A percentile compares a stretch with the other conserved stretches of the same genome.
These are phyloP conservation scores for Ptychodera flava DNA, from an alignment of 35 echinoderm and acorn worm species.

Conservation along the genomic window DNA sequence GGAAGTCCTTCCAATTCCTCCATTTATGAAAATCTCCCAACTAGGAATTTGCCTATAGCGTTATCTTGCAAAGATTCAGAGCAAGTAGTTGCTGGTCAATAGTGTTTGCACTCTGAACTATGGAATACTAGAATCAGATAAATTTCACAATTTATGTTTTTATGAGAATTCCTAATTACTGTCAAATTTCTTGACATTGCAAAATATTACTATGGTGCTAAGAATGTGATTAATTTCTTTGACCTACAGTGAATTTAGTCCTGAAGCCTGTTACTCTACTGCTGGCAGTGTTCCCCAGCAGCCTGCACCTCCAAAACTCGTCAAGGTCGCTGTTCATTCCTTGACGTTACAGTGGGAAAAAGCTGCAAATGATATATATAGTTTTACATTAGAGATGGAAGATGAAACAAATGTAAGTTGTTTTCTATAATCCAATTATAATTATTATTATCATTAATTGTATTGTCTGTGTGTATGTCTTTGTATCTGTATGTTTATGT, in stretches of 20 bases:
- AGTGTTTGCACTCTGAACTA: neutral
- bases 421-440: neutral
- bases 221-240: conserved; percentile 7
- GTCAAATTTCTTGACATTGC: too few relatives aligned
- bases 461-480: too few relatives aligned
- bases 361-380: conserved; percentile 62
- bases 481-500: too few relatives aligned
- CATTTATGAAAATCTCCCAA: too few relatives aligned
- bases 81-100: neutral
- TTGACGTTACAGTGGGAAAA: conserved; percentile 73
- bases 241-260: conserved; percentile 73
- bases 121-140: too few relatives aligned
- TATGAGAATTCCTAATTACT: too few relatives aligned
- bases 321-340: conserved; percentile 44
- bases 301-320: conserved; percentile 44
- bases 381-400: conserved; percentile 89
- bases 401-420: conserved; percentile 73
- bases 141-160: too few relatives aligned
- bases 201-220: too few relatives aligned
- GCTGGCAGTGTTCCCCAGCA: conserved; percentile 75
- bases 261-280: conserved; percentile 53
- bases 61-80: too few relatives aligned
- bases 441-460: too few relatives aligned
- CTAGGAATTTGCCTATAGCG: too few relatives aligned
- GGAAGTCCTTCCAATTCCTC: too few relatives aligned